Base-by-base conservation (phyloP, 2,888 invertebrate genomes). In the Cheilosia variabilis region DNA sequence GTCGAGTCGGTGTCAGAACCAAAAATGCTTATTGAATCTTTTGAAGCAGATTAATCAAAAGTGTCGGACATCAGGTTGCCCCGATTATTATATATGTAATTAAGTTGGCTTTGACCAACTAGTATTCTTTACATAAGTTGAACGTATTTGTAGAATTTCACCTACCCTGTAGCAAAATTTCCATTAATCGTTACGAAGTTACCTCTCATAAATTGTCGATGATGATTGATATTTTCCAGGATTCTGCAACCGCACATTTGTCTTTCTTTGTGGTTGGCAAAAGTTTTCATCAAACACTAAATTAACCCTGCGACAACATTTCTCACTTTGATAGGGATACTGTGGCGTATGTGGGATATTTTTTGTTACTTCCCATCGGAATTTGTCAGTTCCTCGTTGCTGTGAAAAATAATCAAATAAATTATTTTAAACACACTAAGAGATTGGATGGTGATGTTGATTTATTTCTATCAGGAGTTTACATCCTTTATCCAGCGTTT, bases 311-410 rank as follows among this genome's bases (percentile, higher is more conserved):
- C n/a, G 43, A 43, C 10, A 3, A 4, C 0, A 19, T 19, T 15
- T 24, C 24, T 24, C 13, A 24, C 24, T 52, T 52, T 13, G 9
- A 24, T 52, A 6, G 15, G n/a, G 4, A 1, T 47, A 47, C 24
- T 52, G 52, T 15, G 52, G 24, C 52, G 52, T 24, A 27, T 52
- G 52, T 52, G 52, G 15, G n/a, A 13, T 13, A 50, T 22, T 22
- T 50, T 7, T 52, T 52, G 24, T 15, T 24, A 2, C 9, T 22
- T 4, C 4, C 24, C 10, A 52, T 22, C 15, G 13, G 1, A 15
- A 34, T 34, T 34, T 10, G 3, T 34, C 34, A 10, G 10, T 37
- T 37, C 15, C 24, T 9, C 37, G 17, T 93, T 96, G 89, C 9
- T 17, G 19, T 43, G 6, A 45, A 47, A 47, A 68, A 52, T 68